Evolutionary conservation across 2,888 invertebrate species (phyloP), one percentile per base, ranked within the genome.

Genomic region (Erebia palarica): DNA sequence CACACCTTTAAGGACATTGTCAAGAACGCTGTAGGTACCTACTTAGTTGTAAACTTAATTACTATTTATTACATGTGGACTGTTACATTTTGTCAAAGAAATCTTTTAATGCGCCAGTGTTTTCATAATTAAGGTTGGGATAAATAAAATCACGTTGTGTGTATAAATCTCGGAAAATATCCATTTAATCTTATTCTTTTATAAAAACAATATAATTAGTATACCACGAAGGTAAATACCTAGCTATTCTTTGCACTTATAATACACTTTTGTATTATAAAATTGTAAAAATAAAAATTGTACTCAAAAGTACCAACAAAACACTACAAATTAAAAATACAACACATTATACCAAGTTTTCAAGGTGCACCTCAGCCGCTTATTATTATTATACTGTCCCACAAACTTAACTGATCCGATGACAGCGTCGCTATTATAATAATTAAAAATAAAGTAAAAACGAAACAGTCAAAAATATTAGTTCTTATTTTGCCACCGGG

Each of bases 211-310:
- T 77, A 75, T 71, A 73, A 77, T 75, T 73, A 68, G 76, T 81
- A 89, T 89, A 89, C 90, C 77, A 73, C 67, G 78, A 76, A 81
- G 89, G 91, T 90, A 91, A 81, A 81, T 82, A 78, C 80, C 86
- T 89, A 89, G 84, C 86, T 87, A 81, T 49, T 67, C 66, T 67
- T 66, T 66, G 57, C 57, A 66, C 47, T 66, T 66, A 42, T 60
- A 57, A 57, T 66, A 66, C 64, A 55, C 42, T 16, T 18, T 44
- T 44, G 14, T 55, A 21, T 44, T 16, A 18, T n/a, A 18, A 58
- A 58, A 58, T 14, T 21, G 58, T 66, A 66, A 59, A 27, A 57
- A 69, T 49, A 57, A 64, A 57, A 69, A 65, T 16, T 69, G 65
- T 70, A 65, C 65, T 65, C 18, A 47, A 59, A 44, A 18, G 69